Conservation (phyloP, 2,113 vertebrate species). For the Xenotilapia leptura region DNA sequence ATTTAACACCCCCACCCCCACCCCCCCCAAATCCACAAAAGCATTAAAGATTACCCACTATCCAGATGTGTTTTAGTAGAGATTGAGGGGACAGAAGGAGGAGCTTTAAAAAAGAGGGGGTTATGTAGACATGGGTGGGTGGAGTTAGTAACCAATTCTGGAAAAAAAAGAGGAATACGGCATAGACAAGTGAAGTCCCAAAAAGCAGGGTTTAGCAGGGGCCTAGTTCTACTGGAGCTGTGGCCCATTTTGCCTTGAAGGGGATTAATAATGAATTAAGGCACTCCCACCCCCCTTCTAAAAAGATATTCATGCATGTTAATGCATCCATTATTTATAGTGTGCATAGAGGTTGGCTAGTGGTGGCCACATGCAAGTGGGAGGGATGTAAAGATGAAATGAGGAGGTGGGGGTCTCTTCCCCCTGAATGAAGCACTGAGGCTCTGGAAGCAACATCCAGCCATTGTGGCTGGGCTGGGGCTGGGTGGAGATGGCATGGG, state of each 20-base stretch:
- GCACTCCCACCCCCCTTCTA: slow-evolving; percentile 52
- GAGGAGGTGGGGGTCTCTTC: slow-evolving; percentile 33
- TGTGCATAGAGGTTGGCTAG: slow-evolving; percentile 60
- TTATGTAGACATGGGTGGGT: neutral
- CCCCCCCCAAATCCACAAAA: neutral
- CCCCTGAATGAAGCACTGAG: slow-evolving; percentile 52
- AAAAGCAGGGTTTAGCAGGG: slow-evolving; percentile 53
- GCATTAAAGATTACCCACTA: slow-evolving; percentile 36
- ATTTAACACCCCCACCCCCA: neutral
- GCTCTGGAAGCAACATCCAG: slow-evolving; percentile 58
- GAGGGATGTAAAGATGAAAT: slow-evolving; percentile 52
- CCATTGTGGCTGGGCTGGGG: slow-evolving; percentile 54
- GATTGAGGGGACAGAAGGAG: slow-evolving; percentile 14
- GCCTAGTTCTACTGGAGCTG: slow-evolving; percentile 32
- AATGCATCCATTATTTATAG: slow-evolving; percentile 79
- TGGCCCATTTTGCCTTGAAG: slow-evolving; percentile 60
- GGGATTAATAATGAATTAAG: slow-evolving; percentile 79
- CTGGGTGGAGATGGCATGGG: slow-evolving; percentile 47
- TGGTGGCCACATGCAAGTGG: slow-evolving; percentile 62
- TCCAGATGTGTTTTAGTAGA: slow-evolving; percentile 49
- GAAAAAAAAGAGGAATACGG: slow-evolving; percentile 1
- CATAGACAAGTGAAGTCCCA: slow-evolving; percentile 16
- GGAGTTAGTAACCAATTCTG: slow-evolving; percentile 20
- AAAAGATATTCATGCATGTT: slow-evolving; percentile 77
- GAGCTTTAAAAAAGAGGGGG: slow-evolving; percentile 13